Percentiles rank a stretch among this genome's conserved stretches.
Conservation (phyloP, 2,113 vertebrate species). For the Triplophysa tibetana region DNA sequence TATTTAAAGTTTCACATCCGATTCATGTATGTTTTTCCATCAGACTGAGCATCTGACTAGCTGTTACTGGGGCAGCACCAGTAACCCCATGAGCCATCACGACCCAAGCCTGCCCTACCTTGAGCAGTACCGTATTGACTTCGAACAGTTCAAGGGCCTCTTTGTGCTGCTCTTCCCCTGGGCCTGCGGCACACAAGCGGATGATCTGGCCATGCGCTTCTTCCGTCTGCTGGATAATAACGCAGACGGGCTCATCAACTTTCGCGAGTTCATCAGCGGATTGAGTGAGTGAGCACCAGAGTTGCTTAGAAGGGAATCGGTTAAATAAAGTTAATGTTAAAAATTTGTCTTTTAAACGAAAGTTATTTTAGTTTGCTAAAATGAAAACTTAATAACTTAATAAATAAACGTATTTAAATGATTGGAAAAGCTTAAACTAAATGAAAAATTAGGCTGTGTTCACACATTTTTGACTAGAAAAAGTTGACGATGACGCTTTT, state of each 20-base stretch:
- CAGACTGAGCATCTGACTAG: slow-evolving; percentile 96
- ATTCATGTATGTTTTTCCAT: background rate
- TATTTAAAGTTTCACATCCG: background rate
- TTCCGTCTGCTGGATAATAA: slow-evolving; percentile 93
- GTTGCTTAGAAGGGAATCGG: too few relatives aligned
- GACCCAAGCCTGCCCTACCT: slow-evolving; percentile 97
- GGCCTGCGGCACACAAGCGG: slow-evolving; percentile 86
- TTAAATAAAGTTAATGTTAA: too few relatives aligned
- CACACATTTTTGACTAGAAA: too few relatives aligned
- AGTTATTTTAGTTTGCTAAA: too few relatives aligned
- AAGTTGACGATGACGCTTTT: too few relatives aligned
- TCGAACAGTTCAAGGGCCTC: slow-evolving; percentile 94
- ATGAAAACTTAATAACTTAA: too few relatives aligned
- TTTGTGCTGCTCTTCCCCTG: slow-evolving; percentile 91
- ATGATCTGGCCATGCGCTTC: slow-evolving; percentile 83
- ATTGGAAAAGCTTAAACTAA: too few relatives aligned
- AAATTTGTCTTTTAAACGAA: too few relatives aligned
- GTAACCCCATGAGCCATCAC: slow-evolving; percentile 87
- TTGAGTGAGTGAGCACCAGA: slow-evolving; percentile 76
- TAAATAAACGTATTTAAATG: too few relatives aligned
- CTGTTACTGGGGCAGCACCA: slow-evolving; percentile 98
- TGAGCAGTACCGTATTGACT: slow-evolving; percentile 96
- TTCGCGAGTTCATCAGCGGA: slow-evolving; percentile 91
- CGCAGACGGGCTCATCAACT: slow-evolving; percentile 91
- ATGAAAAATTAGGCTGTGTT: too few relatives aligned